These are phyloP conservation scores for Okamejei kenojei DNA, from an alignment of 2,797 vertebrate species.

Conservation along the genomic window DNA sequence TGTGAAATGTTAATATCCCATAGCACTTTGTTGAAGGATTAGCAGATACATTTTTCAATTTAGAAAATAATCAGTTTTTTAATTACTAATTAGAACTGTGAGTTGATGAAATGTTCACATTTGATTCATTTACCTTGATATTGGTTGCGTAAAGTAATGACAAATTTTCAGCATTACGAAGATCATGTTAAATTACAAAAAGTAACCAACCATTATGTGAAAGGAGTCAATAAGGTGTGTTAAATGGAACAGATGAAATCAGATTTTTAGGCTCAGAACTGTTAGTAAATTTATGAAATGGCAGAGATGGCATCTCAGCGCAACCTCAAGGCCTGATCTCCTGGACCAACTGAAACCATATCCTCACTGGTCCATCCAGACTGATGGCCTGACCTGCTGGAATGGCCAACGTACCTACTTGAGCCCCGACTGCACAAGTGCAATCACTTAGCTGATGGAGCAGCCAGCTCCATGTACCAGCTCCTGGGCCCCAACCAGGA, in stretches of 20 bases:
- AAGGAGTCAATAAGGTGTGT: neutral
- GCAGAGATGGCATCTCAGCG: no score
- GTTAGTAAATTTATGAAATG: neutral
- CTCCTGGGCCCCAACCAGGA: no score
- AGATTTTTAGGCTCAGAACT: neutral
- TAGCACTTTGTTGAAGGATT: neutral
- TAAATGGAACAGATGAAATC: neutral
- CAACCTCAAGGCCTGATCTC: no score
- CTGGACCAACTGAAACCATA: no score
- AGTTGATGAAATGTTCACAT: neutral
- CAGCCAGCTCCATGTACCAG: no score
- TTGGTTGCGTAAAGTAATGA: neutral
- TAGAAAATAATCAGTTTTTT: neutral
- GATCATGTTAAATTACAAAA: neutral
- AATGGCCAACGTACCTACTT: no score
- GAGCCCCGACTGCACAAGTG: no score
- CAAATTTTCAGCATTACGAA: neutral
- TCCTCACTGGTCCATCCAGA: no score
- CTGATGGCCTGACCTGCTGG: no score
- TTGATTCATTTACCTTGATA: conserved; percentile 21
- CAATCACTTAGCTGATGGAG: no score
- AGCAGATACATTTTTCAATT: neutral
- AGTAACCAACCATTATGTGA: neutral
- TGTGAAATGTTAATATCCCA: neutral
- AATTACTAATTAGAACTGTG: neutral